Evolutionary conservation across 2,888 invertebrate genomes (phyloP).

Genomic region (Drosophila pegasa): DNA sequence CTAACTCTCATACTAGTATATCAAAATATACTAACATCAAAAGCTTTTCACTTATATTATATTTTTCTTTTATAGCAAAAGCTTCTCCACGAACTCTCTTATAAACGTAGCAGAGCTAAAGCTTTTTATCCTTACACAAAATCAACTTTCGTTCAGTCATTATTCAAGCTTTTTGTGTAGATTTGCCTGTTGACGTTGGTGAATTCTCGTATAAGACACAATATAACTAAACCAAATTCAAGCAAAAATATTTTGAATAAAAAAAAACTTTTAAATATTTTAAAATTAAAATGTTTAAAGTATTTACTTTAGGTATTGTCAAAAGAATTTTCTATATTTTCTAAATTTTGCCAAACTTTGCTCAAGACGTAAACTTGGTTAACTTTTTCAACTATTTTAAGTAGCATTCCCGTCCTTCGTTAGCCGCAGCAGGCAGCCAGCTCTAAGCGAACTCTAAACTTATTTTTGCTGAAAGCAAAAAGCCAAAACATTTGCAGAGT

Average conservation of each 20-base stretch:
- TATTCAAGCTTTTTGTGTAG: slow-evolving; percentile 13
- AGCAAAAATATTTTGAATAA: background rate
- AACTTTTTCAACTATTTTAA: slow-evolving; percentile 2
- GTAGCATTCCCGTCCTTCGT: background rate
- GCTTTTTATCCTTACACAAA: background rate
- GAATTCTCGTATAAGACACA: background rate
- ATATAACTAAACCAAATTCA: background rate
- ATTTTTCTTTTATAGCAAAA: background rate
- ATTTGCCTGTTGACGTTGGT: slow-evolving; percentile 20
- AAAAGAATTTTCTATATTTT: background rate
- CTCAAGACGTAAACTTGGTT: background rate
- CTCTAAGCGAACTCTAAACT: slow-evolving; percentile 8
- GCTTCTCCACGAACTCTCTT: background rate
- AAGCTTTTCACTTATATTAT: background rate
- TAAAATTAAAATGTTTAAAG: background rate
- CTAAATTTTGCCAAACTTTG: background rate
- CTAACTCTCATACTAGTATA: background rate
- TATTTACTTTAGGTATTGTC: background rate
- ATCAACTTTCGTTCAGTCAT: background rate
- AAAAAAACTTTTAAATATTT: background rate
- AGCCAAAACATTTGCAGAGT: slow-evolving; percentile 13
- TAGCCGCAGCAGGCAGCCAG: background rate
- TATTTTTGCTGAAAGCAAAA: slow-evolving; percentile 5
- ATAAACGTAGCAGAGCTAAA: background rate
- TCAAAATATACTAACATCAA: background rate